phyloP scores from a whole-genome alignment of 2,797 vertebrate genomes.

The Spea hammondii region DNA sequence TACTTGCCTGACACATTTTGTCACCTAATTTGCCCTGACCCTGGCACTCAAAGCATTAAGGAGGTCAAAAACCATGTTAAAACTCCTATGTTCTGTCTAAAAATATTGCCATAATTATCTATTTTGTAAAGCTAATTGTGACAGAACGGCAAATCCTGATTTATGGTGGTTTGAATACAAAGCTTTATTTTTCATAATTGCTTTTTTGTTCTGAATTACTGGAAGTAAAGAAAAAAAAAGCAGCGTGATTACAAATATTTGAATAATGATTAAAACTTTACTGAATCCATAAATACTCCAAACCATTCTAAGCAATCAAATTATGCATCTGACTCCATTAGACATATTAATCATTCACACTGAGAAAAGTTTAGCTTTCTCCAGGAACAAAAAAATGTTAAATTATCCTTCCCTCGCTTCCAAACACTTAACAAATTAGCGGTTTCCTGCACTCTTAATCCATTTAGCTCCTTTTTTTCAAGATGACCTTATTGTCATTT shows the following conservation, averaged over 20 bases:
- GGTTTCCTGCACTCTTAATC: slow-evolving; percentile 28
- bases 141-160: too few species aligned
- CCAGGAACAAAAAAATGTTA: slow-evolving; percentile 16
- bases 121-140: too few species aligned
- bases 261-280: not conserved
- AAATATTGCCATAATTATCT: too few species aligned
- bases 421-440: slow-evolving; percentile 46
- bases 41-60: too few species aligned
- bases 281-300: not conserved
- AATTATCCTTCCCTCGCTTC: slow-evolving; percentile 13
- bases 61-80: too few species aligned
- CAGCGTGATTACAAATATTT: not conserved
- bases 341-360: slow-evolving; percentile 8
- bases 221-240: too few species aligned
- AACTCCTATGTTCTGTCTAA: too few species aligned
- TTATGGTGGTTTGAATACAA: too few species aligned
- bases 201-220: too few species aligned
- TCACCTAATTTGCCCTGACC: too few species aligned
- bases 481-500: slow-evolving; percentile 9
- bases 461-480: slow-evolving; percentile 8
- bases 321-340: not conserved
- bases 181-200: too few species aligned
- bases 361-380: slow-evolving; percentile 11
- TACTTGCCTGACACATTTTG: too few species aligned
- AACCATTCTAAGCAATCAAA: not conserved